Evolutionary conservation across 2,888 invertebrate species (phyloP).

Genomic region (Cephus pygmeus): DNA sequence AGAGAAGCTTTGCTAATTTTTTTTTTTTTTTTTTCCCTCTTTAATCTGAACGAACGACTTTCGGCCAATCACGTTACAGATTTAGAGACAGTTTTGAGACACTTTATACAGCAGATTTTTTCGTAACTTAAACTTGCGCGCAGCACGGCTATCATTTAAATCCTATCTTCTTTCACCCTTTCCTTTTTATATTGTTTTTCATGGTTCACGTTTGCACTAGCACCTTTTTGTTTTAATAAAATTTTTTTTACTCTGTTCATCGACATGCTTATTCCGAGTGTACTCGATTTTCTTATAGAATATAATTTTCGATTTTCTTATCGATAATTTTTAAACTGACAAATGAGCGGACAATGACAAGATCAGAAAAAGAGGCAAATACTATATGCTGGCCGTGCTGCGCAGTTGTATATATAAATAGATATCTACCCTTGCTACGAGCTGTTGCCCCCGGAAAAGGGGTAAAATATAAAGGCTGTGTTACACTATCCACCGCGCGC

Average conservation of each 20-base stretch:
- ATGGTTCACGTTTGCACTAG: background rate
- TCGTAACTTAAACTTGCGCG: background rate
- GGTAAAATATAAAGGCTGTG: conserved; percentile 52
- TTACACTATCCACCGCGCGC: conserved; percentile 29
- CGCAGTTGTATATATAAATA: conserved; percentile 12
- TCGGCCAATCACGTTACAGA: background rate
- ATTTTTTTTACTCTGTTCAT: background rate
- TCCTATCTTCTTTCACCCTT: background rate
- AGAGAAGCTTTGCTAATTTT: background rate
- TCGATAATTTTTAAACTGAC: no score
- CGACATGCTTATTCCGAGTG: background rate
- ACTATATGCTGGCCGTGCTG: conserved; percentile 25
- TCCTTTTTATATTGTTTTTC: background rate
- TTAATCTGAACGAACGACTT: background rate
- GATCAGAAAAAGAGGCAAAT: background rate
- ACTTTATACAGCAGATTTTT: background rate
- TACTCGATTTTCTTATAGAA: no score
- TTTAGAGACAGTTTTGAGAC: background rate
- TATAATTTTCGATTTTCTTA: no score
- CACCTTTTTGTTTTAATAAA: background rate
- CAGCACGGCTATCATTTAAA: background rate
- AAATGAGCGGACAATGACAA: no score
- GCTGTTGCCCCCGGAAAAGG: conserved; percentile 41
- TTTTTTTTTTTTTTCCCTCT: no score
- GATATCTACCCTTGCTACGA: conserved; percentile 18